Percentiles rank a stretch among this genome's conserved stretches.
These are phyloP conservation scores for Reticulitermes lucifugus DNA, from an alignment of 2,888 invertebrate species.

Conservation along the genomic window DNA sequence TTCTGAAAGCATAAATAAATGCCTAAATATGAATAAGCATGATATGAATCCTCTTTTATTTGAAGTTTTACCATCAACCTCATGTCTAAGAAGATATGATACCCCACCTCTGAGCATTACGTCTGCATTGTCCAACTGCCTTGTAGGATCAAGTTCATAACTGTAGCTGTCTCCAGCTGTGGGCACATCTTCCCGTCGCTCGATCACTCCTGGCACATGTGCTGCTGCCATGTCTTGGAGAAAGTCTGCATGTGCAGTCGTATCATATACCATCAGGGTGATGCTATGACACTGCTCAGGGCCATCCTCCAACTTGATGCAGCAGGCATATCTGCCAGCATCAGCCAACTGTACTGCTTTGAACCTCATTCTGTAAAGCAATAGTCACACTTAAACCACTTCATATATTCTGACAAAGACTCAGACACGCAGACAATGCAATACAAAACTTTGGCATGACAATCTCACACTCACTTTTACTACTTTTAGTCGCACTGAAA, in stretches of 20 bases:
- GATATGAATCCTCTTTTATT: no score
- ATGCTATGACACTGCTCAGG: conserved; percentile 55
- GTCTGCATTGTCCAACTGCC: not conserved
- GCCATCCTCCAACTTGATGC: conserved; percentile 46
- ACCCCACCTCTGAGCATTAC: not conserved
- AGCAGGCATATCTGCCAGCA: conserved; percentile 66
- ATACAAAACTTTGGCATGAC: no score
- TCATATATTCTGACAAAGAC: no score
- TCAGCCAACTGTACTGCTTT: conserved; percentile 65
- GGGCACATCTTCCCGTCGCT: not conserved
- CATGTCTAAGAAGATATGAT: no score
- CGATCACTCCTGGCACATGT: not conserved
- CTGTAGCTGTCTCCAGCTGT: not conserved
- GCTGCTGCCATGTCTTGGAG: conserved; percentile 43
- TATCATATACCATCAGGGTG: conserved; percentile 54
- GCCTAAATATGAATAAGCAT: no score
- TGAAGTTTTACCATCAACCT: no score
- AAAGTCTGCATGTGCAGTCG: not conserved
- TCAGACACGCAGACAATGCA: no score
- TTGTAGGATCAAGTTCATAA: conserved; percentile 12
- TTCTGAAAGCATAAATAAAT: no score
- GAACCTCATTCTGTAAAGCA: conserved; percentile 62
- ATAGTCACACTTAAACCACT: not conserved
- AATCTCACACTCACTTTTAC: no score
- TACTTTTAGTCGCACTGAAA: no score